Percentiles rank a stretch among this genome's conserved stretches.
phyloP scores from a whole-genome alignment of 2,113 vertebrate genomes.

The Parotia lawesii region DNA sequence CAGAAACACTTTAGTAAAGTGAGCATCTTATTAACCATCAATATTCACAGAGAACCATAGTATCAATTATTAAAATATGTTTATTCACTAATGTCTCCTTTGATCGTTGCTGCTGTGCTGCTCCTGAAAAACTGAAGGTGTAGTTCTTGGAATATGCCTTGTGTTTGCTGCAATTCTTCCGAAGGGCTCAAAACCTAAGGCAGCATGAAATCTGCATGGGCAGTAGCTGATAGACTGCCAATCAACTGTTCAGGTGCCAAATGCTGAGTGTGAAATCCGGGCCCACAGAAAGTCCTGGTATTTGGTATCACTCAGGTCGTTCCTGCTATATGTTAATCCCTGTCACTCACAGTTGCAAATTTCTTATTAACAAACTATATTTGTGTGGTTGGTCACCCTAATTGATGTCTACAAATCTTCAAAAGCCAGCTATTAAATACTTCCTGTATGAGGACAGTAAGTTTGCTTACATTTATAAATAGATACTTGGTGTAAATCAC shows the following conservation, averaged over 20 bases:
- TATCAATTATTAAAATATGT: not conserved
- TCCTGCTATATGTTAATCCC: not conserved
- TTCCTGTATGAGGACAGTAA: not conserved
- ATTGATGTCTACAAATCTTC: not conserved
- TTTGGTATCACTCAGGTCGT: not conserved
- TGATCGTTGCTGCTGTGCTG: not conserved
- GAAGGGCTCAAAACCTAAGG: not conserved
- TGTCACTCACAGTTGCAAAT: not conserved
- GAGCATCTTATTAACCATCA: not conserved
- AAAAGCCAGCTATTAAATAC: not conserved
- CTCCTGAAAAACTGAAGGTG: not conserved
- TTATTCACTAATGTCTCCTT: not conserved
- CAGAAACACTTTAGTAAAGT: not conserved
- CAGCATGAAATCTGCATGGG: not conserved
- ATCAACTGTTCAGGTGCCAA: not conserved
- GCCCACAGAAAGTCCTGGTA: not conserved
- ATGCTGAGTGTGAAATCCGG: not conserved
- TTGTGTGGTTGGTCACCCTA: not conserved
- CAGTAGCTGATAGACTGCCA: not conserved
- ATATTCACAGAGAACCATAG: not conserved
- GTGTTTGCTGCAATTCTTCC: not conserved
- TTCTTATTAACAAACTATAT: not conserved
- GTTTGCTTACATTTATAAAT: not conserved
- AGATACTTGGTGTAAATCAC: not conserved
- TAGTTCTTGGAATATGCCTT: not conserved